Base-by-base conservation (phyloP, 2,888 invertebrate genomes). In the Leucoptera coffeella region DNA sequence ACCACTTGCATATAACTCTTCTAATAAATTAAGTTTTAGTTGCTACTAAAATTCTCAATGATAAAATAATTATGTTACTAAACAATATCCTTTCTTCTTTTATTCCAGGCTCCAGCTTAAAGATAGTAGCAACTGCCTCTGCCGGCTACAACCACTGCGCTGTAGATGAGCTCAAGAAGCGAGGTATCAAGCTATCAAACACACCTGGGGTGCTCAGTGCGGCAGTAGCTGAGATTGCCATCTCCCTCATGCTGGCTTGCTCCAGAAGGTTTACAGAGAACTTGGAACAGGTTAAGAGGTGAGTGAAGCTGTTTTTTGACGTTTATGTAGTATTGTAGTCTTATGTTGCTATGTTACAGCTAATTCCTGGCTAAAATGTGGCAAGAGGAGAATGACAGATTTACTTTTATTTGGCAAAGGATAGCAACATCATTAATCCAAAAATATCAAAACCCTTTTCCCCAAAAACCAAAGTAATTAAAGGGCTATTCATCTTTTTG, bases 101-200 rank as follows among this genome's bases (percentile, higher is more conserved):
- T 2, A 13, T 29, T 17, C n/a, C 39, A 67, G 87, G 89, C 2
- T 73, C 81, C 0, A 73, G 77, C 28, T 50, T 94, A 28, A 87
- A 86, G 53, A 75, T 87, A 1, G 76, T 94, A 4, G 81, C 82
- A 1, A 84, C 90, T 1, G 85, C 85, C 72, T 91, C 92, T 1
- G 90, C 90, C 1, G 94, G 94, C 12, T 82, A 83, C 50, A 90
- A 95, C 50, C 85, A 88, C 42, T 79, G 94, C 33, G 88, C 93
- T 45, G 45, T 87, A 4, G 60, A 73, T 0, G 89, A 83, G 50
- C 67, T 92, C 14, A 83, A 78, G 46, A 71, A 73, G 22, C 72
- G 84, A 14, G 81, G 82, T 13, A 85, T 95, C 39, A 77, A 79
- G 32, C 64, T 94, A 4, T 83, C 89, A 1, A 83, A 89, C 50